Conservation (phyloP, 2,113 vertebrate species). For the Gobius niger region DNA sequence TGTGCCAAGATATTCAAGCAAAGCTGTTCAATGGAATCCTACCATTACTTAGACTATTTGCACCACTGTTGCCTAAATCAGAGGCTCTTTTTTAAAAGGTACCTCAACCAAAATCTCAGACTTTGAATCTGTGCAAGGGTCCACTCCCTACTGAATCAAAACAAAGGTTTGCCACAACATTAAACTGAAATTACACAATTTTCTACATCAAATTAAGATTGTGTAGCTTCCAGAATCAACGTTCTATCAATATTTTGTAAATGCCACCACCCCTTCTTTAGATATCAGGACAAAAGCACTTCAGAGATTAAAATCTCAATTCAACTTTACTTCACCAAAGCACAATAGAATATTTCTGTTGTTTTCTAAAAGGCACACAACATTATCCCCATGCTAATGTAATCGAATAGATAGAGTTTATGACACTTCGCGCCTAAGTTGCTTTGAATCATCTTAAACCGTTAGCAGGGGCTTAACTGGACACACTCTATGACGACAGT, state of each 20-base stretch:
- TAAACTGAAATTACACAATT: background rate
- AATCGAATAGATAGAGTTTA: conserved; percentile 28
- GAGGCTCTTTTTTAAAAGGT: background rate
- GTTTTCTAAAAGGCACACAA: conserved; percentile 11
- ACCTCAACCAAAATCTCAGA: background rate
- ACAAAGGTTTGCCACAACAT: background rate
- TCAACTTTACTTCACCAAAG: conserved; percentile 7
- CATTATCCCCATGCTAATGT: conserved; percentile 19
- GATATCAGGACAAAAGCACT: background rate
- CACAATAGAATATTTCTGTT: background rate
- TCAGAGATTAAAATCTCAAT: background rate
- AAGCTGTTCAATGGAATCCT: conserved; percentile 2
- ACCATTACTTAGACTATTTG: background rate
- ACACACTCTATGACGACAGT: conserved; percentile 23
- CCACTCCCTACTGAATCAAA: too few species aligned
- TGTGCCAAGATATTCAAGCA: background rate
- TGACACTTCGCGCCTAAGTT: conserved; percentile 32
- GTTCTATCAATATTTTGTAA: conserved; percentile 1
- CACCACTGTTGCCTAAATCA: background rate
- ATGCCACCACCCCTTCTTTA: background rate
- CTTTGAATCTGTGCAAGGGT: too few species aligned
- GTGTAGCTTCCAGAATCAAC: background rate
- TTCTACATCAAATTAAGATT: background rate
- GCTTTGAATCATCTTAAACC: conserved; percentile 59
- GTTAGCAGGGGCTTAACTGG: conserved; percentile 57